phyloP scores from a whole-genome alignment of 2,888 invertebrate genomes.

The Tridacna crocea region DNA sequence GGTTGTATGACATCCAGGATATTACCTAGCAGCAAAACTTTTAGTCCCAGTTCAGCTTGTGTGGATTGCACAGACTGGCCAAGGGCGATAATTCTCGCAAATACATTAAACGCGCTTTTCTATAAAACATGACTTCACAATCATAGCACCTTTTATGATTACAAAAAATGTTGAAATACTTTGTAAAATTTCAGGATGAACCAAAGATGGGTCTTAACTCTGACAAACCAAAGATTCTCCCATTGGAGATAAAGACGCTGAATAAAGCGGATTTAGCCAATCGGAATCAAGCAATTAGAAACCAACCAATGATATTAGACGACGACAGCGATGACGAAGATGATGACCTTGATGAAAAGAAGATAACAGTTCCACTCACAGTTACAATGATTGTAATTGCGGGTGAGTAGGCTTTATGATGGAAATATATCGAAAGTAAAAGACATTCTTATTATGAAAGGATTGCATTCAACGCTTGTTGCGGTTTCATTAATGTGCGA shows the following conservation, averaged over 20 bases:
- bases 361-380: conserved; percentile 83
- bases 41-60: no score
- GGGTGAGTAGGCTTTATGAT: conserved; percentile 22
- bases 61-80: no score
- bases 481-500: no score
- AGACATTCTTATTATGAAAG: background rate
- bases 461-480: no score
- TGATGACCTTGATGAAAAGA: conserved; percentile 74
- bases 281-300: conserved; percentile 64
- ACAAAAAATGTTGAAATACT: no score
- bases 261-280: conserved; percentile 63
- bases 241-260: conserved; percentile 71
- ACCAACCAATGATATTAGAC: conserved; percentile 72
- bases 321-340: conserved; percentile 81
- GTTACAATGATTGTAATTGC: conserved; percentile 83
- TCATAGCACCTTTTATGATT: no score
- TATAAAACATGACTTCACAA: no score
- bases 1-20: no score
- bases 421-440: no score
- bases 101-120: no score
- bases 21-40: no score
- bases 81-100: no score
- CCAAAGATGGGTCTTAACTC: background rate
- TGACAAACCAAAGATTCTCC: conserved; percentile 71
- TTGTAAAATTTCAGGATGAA: conserved; percentile 21